Evolutionary conservation across 2,797 vertebrate species (phyloP), one percentile per base, ranked within the genome.

Genomic region (Propithecus perrieri): DNA sequence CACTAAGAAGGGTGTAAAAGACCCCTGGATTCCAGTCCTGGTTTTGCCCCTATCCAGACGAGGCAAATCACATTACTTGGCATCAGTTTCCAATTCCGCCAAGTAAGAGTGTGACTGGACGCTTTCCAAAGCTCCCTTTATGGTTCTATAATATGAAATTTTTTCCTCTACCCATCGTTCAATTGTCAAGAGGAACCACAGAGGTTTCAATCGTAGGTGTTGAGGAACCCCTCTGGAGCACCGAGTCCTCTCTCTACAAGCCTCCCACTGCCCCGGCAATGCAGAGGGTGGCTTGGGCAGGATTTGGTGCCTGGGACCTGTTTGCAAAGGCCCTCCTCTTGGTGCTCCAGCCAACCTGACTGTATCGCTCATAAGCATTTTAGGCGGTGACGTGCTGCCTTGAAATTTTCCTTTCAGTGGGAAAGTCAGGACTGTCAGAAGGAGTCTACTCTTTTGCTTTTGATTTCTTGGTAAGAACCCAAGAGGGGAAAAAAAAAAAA

Each of bases 381-480:
- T 46, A 84, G 72, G 92, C 83, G 59, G 93, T 93, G 96, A 96
- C 46, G 59, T 75, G 93, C 13, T 95, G 85, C 85, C 97, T 96
- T 94, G 95, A 98, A 96, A 74, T 74, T 35, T 96, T 43, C 35
- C 93, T 97, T 98, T 96, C 94, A 96, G 96, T 74, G 95, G 63
- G 79, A 92, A 97, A 98, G 76, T 96, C 81, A 89, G 95, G 96
- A 95, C 86, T 80, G 72, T 75, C 91, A 97, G 74, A 95, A 97
- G 28, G 85, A 96, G 28, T 85, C 67, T 91, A 61, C 46, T 94
- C 91, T 91, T 95, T 86, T 90, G 85, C n/a, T 90, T 80, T 89
- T 94, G 89, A 94, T 83, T 97, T 97, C 85, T 85, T 84, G 74
- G 85, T 96, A 96, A 91, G 61, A 86, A 84, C 75, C 61, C 89